These are phyloP conservation scores for Ophioninae sp. DNA, from an alignment of 2,888 invertebrate species.

Conservation along the genomic window DNA sequence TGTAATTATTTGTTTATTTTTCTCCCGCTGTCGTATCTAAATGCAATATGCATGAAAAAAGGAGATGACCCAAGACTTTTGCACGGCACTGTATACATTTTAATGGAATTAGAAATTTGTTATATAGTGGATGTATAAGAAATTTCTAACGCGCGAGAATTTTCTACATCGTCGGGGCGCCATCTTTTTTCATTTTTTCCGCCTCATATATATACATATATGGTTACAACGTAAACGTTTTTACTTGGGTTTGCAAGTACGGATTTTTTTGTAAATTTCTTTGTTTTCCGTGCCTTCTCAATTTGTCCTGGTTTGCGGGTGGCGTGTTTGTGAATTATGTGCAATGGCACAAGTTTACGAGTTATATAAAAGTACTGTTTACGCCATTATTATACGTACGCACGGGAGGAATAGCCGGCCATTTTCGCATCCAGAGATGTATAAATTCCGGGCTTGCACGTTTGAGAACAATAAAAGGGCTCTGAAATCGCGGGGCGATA, in stretches of 20 bases:
- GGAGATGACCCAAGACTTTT: too few species aligned
- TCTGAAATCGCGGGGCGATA: neutral
- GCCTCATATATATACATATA: neutral
- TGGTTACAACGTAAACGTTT: too few species aligned
- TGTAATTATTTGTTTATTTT: too few species aligned
- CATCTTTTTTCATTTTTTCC: constrained; percentile 9
- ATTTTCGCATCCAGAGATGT: constrained; percentile 6
- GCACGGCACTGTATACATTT: neutral
- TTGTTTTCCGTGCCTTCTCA: neutral
- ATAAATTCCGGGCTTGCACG: neutral
- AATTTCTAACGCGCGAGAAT: constrained; percentile 6
- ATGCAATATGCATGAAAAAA: too few species aligned
- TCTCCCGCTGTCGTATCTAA: too few species aligned
- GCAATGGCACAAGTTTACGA: neutral
- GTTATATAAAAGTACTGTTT: neutral
- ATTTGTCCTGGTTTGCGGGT: neutral
- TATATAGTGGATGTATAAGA: neutral
- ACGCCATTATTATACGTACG: constrained; percentile 1
- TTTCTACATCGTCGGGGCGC: neutral
- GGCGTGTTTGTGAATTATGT: neutral
- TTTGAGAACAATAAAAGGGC: constrained; percentile 29
- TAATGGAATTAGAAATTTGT: neutral
- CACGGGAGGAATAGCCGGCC: constrained; percentile 7
- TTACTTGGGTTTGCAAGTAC: too few species aligned
- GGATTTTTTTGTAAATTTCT: neutral